Percentiles rank a stretch among this genome's conserved stretches.
phyloP scores from a whole-genome alignment of 1,140 invertebrate species.

The Drosophila gunungcola region DNA sequence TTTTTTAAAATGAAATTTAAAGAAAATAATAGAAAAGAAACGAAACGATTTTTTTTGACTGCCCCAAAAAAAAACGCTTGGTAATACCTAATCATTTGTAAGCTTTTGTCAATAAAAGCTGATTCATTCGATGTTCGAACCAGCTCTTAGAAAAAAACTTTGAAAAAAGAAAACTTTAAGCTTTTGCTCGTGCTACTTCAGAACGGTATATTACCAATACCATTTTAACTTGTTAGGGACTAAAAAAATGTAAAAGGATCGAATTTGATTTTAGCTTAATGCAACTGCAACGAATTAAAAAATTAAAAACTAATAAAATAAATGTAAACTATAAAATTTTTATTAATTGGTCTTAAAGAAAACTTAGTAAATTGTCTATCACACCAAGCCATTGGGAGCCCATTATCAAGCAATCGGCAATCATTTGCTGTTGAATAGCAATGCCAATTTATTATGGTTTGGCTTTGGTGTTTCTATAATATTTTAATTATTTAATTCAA shows the following conservation, averaged over 20 bases:
- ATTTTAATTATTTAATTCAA: conserved; percentile 68
- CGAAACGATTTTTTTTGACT: too few species aligned
- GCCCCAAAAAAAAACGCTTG: too few species aligned
- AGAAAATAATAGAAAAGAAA: too few species aligned
- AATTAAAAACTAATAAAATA: neutral
- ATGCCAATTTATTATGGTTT: conserved; percentile 30
- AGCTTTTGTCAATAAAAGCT: neutral
- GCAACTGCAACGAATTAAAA: too few species aligned
- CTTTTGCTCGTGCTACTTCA: too few species aligned
- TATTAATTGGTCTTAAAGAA: neutral
- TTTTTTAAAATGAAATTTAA: too few species aligned
- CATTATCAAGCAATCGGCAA: conserved; percentile 22
- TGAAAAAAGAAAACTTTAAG: neutral
- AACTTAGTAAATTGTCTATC: conserved; percentile 2
- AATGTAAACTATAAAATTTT: neutral
- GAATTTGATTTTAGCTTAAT: too few species aligned
- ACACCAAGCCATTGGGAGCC: conserved; percentile 15
- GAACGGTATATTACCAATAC: too few species aligned
- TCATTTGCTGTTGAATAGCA: conserved; percentile 16
- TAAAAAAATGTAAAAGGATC: too few species aligned
- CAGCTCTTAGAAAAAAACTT: neutral
- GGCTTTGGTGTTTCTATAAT: conserved; percentile 41
- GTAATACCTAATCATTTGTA: too few species aligned
- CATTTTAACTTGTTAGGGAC: too few species aligned
- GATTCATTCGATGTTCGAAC: neutral